Evolutionary conservation across 92 coral and sea anemone genomes (phyloP).

Genomic region (Desmophyllum pertusum): DNA sequence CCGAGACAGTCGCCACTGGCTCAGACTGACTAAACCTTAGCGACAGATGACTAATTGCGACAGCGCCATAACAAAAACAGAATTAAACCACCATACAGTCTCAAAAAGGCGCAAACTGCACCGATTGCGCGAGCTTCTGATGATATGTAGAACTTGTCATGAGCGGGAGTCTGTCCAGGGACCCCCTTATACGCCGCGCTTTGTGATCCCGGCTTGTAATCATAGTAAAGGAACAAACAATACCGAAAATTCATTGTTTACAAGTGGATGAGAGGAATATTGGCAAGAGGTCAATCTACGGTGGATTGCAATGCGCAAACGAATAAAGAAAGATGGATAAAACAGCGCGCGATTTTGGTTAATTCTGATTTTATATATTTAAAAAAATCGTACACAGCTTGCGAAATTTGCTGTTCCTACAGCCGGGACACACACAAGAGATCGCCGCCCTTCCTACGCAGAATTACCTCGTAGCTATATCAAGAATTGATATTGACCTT

Average conservation of each 20-base stretch:
- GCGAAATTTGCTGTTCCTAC: not conserved
- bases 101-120: not conserved
- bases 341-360: not conserved
- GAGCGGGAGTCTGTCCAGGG: not conserved
- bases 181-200: not conserved
- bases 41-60: slow-evolving; percentile 6
- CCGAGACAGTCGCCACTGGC: not conserved
- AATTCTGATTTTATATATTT: not conserved
- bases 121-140: not conserved
- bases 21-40: slow-evolving; percentile 1
- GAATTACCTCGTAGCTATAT: not conserved
- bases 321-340: not conserved
- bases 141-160: not conserved
- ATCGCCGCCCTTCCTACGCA: not conserved
- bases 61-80: slow-evolving; percentile 39
- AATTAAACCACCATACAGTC: slow-evolving; percentile 9
- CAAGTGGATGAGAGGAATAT: not conserved
- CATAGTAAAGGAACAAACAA: not conserved
- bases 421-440: not conserved
- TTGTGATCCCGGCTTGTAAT: not conserved
- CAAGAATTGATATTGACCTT: slow-evolving; percentile 9
- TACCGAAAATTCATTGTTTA: not conserved
- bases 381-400: not conserved
- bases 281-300: not conserved
- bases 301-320: not conserved